These are phyloP conservation scores for Oxyura jamaicensis DNA, from an alignment of 2,113 vertebrate genomes.

Conservation along the genomic window DNA sequence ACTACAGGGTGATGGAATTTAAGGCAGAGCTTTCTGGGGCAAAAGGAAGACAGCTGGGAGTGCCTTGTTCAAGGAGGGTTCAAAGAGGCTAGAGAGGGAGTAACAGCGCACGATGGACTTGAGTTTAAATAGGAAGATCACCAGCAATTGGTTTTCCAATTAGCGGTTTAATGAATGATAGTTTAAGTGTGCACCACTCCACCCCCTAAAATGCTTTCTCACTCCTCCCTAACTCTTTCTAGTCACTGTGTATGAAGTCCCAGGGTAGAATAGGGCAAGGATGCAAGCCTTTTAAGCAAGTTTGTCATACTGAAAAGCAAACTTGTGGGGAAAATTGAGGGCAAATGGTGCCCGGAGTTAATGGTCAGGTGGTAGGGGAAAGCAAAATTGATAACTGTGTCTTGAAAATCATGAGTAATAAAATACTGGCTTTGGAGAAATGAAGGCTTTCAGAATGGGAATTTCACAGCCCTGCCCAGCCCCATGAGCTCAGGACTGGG, in stretches of 20 bases:
- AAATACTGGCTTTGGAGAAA: background rate
- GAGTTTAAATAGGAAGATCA: background rate
- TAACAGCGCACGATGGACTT: background rate
- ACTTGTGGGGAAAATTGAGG: background rate
- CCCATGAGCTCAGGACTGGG: background rate
- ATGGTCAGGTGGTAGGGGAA: background rate
- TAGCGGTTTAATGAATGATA: background rate
- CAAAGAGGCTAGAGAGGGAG: background rate
- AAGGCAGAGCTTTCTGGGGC: background rate
- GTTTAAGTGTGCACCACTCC: background rate
- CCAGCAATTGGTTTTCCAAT: background rate
- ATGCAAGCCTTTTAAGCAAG: background rate
- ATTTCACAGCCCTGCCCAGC: background rate
- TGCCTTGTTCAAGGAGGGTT: background rate
- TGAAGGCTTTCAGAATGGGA: background rate
- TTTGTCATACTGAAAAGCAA: background rate
- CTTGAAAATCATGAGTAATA: background rate
- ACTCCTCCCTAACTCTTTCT: background rate
- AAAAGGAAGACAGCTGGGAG: background rate
- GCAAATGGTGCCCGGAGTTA: background rate
- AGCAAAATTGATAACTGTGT: background rate
- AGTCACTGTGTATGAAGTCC: background rate
- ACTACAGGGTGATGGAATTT: background rate
- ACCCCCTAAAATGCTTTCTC: background rate
- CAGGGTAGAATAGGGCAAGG: background rate